These are phyloP conservation scores for Neolamprologus caudopunctatus DNA, from an alignment of 2,113 vertebrate genomes.

Conservation along the genomic window DNA sequence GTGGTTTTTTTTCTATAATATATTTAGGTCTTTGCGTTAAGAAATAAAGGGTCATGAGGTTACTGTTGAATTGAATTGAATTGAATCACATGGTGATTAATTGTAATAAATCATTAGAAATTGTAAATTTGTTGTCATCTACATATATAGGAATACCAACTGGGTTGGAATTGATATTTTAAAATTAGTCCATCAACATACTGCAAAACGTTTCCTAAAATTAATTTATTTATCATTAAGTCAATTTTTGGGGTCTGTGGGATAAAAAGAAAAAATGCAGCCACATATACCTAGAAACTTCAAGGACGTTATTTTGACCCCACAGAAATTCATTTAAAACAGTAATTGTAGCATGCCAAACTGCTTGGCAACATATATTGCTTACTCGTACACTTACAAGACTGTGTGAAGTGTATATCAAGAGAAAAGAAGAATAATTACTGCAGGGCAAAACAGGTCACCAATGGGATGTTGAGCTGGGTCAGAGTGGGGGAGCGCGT, in stretches of 20 bases:
- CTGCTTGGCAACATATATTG: not conserved
- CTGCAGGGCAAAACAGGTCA: not conserved
- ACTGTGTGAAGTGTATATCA: not conserved
- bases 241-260: not conserved
- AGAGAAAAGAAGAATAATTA: not conserved
- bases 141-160: not conserved
- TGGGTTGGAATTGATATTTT: not conserved
- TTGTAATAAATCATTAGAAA: not conserved
- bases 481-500: not conserved
- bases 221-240: not conserved
- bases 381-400: not conserved
- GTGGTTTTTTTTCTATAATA: not conserved
- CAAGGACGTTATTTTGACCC: not conserved
- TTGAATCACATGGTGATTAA: not conserved
- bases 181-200: not conserved
- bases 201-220: not conserved
- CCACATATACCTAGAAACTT: not conserved
- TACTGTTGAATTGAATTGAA: not conserved
- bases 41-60: not conserved
- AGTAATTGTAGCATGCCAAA: not conserved
- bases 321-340: not conserved
- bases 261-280: not conserved
- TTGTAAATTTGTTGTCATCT: not conserved
- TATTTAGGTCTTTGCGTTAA: not conserved
- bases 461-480: not conserved